phyloP scores from a whole-genome alignment of 2,888 invertebrate species.

The Ptycholaimellus sp. region DNA sequence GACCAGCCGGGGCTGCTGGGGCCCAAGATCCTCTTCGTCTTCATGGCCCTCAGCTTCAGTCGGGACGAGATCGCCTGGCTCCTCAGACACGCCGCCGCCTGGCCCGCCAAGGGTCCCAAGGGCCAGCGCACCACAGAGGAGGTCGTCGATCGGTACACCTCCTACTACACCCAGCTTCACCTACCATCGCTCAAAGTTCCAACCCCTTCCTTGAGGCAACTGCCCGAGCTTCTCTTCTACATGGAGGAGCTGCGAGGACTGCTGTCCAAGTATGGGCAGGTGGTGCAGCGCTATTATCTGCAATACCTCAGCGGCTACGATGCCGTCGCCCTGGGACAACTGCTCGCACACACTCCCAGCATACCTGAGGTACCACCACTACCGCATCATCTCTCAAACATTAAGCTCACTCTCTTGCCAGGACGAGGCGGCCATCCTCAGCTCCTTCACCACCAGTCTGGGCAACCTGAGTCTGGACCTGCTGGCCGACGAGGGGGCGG shows the following conservation, averaged over 20 bases:
- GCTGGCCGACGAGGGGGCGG: constrained; percentile 14
- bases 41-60: constrained; percentile 79
- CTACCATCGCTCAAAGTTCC: too few species aligned
- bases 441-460: too few species aligned
- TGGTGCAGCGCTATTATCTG: constrained; percentile 49
- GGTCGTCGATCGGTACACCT: too few species aligned
- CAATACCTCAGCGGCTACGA: constrained; percentile 90
- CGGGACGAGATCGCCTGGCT: constrained; percentile 92
- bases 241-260: constrained; percentile 79
- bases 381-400: too few species aligned
- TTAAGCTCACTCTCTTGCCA: too few species aligned
- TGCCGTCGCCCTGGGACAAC: constrained; percentile 60
- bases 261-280: constrained; percentile 66
- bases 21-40: constrained; percentile 69
- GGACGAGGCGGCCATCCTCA: too few species aligned
- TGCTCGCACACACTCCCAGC: constrained; percentile 29
- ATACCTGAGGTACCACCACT: too few species aligned
- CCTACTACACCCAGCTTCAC: too few species aligned
- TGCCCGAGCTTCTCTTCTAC: constrained; percentile 86
- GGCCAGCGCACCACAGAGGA: constrained; percentile 52
- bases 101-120: constrained; percentile 57
- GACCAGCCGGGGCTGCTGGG: constrained; percentile 93
- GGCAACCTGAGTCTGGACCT: constrained; percentile 6
- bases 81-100: constrained; percentile 78
- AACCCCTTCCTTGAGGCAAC: constrained; percentile 42